phyloP scores from a whole-genome alignment of 2,888 invertebrate species.

The Andrena trimmerana region DNA sequence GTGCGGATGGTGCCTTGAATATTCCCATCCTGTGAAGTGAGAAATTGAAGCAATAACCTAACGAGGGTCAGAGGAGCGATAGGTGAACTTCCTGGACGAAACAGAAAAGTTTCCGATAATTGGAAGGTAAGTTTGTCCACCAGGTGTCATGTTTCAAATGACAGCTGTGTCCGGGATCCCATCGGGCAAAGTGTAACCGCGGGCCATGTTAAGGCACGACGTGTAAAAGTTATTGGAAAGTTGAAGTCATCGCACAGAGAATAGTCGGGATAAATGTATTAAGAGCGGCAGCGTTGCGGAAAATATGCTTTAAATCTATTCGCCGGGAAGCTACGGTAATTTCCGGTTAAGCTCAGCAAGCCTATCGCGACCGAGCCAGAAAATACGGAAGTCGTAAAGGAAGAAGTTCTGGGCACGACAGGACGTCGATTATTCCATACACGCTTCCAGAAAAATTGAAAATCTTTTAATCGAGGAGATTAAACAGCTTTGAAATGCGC shows the following conservation, averaged over 20 bases:
- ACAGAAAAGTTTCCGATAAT: not conserved
- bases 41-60: no score
- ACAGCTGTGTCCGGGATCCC: no score
- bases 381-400: conserved; percentile 37
- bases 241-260: not conserved
- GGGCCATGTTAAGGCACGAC: not conserved
- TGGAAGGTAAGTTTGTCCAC: not conserved
- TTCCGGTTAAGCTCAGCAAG: conserved; percentile 40
- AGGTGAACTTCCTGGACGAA: not conserved
- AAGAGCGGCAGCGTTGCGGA: conserved; percentile 39
- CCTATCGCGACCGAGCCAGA: conserved; percentile 20
- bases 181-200: no score
- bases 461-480: conserved; percentile 60
- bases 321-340: conserved; percentile 34
- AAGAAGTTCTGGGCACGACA: conserved; percentile 59
- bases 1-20: no score
- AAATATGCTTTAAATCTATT: conserved; percentile 54
- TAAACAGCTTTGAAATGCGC: conserved; percentile 35
- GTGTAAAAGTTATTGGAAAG: conserved; percentile 22
- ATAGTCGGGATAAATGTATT: conserved; percentile 16
- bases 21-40: no score
- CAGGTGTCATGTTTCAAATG: no score
- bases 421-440: conserved; percentile 66
- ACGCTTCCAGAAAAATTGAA: conserved; percentile 61
- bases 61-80: no score